Evolutionary conservation across 2,113 vertebrate species (phyloP).

Genomic region (Echinops telfairi): DNA sequence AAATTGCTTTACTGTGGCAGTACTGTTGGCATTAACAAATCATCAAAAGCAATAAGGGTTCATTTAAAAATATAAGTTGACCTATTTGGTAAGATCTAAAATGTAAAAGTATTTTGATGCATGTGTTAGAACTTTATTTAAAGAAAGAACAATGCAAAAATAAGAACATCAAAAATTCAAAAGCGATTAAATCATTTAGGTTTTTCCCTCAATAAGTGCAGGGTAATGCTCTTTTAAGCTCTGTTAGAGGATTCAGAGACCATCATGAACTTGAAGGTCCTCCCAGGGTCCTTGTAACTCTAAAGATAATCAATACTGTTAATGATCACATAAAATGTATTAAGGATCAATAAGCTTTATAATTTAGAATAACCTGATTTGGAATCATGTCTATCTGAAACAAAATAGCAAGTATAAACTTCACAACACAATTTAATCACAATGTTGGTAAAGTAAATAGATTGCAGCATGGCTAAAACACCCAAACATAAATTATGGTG

Average conservation of each 20-base stretch:
- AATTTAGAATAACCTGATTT: conserved; percentile 47
- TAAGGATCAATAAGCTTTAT: conserved; percentile 24
- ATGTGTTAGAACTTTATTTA: background rate
- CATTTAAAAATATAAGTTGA: conserved; percentile 78
- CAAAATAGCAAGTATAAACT: conserved; percentile 55
- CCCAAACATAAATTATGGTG: background rate
- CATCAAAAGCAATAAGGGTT: conserved; percentile 79
- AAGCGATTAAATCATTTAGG: background rate
- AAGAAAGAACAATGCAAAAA: background rate
- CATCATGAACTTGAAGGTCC: background rate
- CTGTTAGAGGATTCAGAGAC: background rate
- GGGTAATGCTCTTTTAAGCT: background rate
- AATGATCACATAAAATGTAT: conserved; percentile 38
- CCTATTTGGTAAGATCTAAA: conserved; percentile 72
- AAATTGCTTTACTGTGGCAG: background rate
- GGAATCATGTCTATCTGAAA: conserved; percentile 25
- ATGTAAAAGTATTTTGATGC: conserved; percentile 17
- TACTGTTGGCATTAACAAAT: conserved; percentile 63
- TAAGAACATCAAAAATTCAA: background rate
- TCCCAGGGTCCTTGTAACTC: background rate
- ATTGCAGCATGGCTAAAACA: background rate
- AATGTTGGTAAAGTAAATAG: conserved; percentile 31
- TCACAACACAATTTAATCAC: conserved; percentile 43
- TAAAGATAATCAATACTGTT: conserved; percentile 11
- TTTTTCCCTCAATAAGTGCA: background rate